These are phyloP conservation scores for Halisarca cf. caerulea DNA, from an alignment of 37 sponge, comb jelly and placozoan species.

Conservation along the genomic window DNA sequence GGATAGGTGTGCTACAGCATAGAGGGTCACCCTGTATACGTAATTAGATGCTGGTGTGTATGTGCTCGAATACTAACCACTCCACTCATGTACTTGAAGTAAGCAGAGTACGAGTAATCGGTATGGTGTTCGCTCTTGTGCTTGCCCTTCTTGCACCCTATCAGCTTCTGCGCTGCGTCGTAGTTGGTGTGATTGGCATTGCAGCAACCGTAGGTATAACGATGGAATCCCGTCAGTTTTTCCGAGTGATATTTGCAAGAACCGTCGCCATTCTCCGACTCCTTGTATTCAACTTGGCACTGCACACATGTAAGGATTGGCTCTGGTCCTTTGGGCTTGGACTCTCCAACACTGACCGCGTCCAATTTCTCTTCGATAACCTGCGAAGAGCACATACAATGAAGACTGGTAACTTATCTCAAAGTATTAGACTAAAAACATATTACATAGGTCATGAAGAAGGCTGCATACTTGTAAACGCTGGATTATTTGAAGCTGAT, in stretches of 20 bases:
- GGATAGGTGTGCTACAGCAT: too few species aligned
- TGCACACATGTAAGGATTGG: constrained; percentile 75
- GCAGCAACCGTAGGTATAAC: constrained; percentile 54
- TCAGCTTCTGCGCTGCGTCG: constrained; percentile 15
- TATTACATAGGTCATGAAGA: too few species aligned
- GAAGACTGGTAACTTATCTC: too few species aligned
- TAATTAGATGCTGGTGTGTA: too few species aligned
- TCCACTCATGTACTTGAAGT: constrained; percentile 54
- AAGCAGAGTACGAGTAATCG: constrained; percentile 54
- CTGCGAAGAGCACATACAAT: too few species aligned
- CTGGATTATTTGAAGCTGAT: too few species aligned
- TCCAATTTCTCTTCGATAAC: constrained; percentile 43
- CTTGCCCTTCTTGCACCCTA: constrained; percentile 71
- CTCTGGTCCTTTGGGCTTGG: constrained; percentile 59
- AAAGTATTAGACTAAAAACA: too few species aligned
- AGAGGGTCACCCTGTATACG: too few species aligned
- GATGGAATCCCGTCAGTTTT: constrained; percentile 5
- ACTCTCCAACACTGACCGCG: neutral
- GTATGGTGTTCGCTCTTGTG: constrained; percentile 65
- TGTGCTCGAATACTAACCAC: too few species aligned
- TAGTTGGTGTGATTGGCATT: constrained; percentile 15
- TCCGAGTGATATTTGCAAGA: constrained; percentile 58
- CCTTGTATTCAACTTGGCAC: constrained; percentile 65
- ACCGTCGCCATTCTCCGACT: constrained; percentile 71
- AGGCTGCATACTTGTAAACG: too few species aligned